Percentiles rank a stretch among this genome's conserved stretches.
phyloP scores from a whole-genome alignment of 1,140 invertebrate genomes.

The Diabrotica undecimpunctata region DNA sequence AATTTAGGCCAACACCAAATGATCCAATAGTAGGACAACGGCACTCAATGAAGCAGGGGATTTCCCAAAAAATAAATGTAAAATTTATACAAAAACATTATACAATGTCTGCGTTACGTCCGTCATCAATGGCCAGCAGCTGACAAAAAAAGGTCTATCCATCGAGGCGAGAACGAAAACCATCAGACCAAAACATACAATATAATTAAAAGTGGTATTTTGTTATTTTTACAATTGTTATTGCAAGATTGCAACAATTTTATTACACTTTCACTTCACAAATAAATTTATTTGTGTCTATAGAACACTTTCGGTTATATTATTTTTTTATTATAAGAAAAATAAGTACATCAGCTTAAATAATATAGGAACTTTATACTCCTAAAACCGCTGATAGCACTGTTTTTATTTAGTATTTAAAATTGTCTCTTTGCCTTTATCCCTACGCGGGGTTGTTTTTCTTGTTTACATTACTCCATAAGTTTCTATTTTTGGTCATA shows the following conservation, averaged over 20 bases:
- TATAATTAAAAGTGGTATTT: constrained; percentile 5
- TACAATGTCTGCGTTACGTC: constrained; percentile 8
- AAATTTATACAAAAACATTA: constrained; percentile 1
- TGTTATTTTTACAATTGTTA: constrained; percentile 3
- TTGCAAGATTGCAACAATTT: constrained; percentile 7
- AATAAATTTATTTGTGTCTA: too few relatives aligned
- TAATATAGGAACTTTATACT: too few relatives aligned
- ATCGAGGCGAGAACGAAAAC: background rate
- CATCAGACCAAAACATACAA: constrained; percentile 6
- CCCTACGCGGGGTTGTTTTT: too few relatives aligned
- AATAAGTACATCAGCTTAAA: too few relatives aligned
- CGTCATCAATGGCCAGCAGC: background rate
- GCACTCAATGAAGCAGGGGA: background rate
- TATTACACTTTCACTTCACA: background rate
- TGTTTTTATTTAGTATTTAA: too few relatives aligned
- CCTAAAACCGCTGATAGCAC: too few relatives aligned
- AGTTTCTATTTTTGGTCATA: too few relatives aligned
- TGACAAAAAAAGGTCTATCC: constrained; percentile 5
- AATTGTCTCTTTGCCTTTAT: too few relatives aligned
- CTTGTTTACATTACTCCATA: too few relatives aligned
- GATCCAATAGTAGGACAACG: background rate
- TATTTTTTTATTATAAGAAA: too few relatives aligned
- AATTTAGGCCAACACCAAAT: background rate
- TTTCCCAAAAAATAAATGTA: background rate
- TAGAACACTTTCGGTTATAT: too few relatives aligned